Evolutionary conservation across 64 coral and sea anemone species (phyloP), one percentile per base, ranked within the genome.

Genomic region (Pachyseris speciosa): DNA sequence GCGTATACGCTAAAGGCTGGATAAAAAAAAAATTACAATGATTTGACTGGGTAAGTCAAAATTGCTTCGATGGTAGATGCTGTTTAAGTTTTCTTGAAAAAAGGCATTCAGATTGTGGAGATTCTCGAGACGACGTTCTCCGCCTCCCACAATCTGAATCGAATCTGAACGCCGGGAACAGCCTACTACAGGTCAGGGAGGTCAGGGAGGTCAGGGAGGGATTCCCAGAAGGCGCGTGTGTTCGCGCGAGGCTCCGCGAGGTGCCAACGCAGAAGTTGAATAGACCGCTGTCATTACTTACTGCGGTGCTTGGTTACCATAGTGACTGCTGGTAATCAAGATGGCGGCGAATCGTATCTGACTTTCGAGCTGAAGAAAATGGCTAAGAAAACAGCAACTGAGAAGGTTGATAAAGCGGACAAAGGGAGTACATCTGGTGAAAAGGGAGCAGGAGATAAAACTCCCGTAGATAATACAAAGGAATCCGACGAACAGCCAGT

Each of bases 371-470:
- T 1, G 15, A 45, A 49, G 17, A 93, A 64, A 59, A 96, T 96
- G 95, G 95, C 91, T 0, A 96, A 94, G 30, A 96, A 96, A 67
- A 93, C 80, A n/a, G 61, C 86, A 7, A 72, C 83, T 34, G 91
- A 93, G 19, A 93, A 81, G 47, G 53, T 53, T 36, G 77, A 81
- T 81, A 81, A 41, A 57, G 45, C 40, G 71, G 95, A 96, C 4
- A 96, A 96, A 88, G 66, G 88, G 31, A 58, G 80, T 57, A 53
- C 75, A 87, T 87, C 94, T 70, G 76, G 83, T 38, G 94, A 96
- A 30, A 96, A 90, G 66, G 44, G 59, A 20, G 27, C 78, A 27
- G 95, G 91, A 26, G 95, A 96, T 20, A 96, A 96, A 90, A 96
- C 95, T 22, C 95, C 95, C 9, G 85, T 88, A 32, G 95, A 96